Conservation (phyloP, 2,113 vertebrate genomes). For the Lutjanus erythropterus region DNA sequence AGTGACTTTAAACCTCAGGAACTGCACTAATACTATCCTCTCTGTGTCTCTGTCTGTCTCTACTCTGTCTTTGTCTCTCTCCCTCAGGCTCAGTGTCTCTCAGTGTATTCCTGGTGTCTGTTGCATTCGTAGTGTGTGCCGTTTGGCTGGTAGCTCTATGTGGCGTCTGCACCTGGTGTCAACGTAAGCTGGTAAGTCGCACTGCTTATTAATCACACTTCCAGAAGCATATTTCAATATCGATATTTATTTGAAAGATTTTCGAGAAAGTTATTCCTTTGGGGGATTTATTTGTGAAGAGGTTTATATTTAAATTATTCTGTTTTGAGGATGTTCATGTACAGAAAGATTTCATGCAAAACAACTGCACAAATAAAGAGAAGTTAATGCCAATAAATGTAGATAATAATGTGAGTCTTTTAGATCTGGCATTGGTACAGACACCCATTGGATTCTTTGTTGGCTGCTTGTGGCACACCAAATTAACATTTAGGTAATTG, state of each 20-base stretch:
- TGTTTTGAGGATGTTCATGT: not conserved
- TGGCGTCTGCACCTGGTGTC: conserved; percentile 98
- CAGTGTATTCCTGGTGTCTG: conserved; percentile 95
- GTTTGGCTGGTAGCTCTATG: conserved; percentile 95
- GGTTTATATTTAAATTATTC: not conserved
- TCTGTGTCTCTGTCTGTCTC: conserved; percentile 49
- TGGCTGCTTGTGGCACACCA: not conserved
- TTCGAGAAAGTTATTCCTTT: not conserved
- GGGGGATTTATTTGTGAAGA: too few relatives aligned
- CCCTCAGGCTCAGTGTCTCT: conserved; percentile 90
- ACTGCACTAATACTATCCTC: conserved; percentile 49
- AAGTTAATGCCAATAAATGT: not conserved
- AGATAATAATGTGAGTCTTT: not conserved
- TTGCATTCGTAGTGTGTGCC: conserved; percentile 93
- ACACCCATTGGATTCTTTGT: not conserved
- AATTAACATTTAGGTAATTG: not conserved
- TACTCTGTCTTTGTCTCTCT: conserved; percentile 64
- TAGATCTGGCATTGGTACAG: not conserved
- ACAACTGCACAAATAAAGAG: not conserved
- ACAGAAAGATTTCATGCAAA: not conserved
- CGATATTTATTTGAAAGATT: not conserved
- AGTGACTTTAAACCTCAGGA: conserved; percentile 13
- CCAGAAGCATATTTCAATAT: not conserved
- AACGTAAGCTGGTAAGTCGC: conserved; percentile 95
- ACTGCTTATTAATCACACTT: conserved; percentile 19